Base-by-base conservation (phyloP, 1,140 invertebrate species). In the Anthonomus grandis region DNA sequence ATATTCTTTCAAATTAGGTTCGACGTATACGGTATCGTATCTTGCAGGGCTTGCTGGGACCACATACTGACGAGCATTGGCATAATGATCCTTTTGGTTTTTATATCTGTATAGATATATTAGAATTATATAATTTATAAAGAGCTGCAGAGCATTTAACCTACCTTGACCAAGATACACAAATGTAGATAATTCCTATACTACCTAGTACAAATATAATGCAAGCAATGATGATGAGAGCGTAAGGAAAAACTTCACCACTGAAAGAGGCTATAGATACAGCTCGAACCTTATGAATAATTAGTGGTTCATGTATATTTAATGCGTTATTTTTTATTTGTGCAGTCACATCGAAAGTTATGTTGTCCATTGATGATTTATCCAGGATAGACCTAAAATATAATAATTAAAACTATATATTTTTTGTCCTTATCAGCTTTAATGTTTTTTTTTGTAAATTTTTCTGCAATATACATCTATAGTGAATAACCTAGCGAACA, bases 81-180 rank as follows among this genome's bases (percentile, higher is more conserved):
- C 81, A 78, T 87, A 83, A 63, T 87, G 79, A 64, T 87, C 85
- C 64, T 89, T 89, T 66, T 87, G 89, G n/a, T 85, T 81, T 69
- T 87, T 88, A 67, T 90, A 90, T 60, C 86, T 87, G 58, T 24
- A 23, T 48, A 45, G 25, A n/a, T 27, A 18, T 18, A 36, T 46
- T 15, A 15, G 41, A 53, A 42, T 27, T 10, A n/a, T n/a, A n/a
- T n/a, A n/a, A n/a, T n/a, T n/a, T n/a, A n/a, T n/a, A n/a, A n/a
- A n/a, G n/a, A n/a, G n/a, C n/a, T n/a, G n/a, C n/a, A 31, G 17
- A 31, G 17, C 17, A 24, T 42, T 57, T 21, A 15, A 68, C 77
- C 79, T 74, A 92, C 90, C 88, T 91, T 49, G 90, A 90, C 91
- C 92, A 95, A 0, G 91, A 91, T 36, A 93, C 84, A 69, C 93